Conservation (phyloP, 2,888 invertebrate species). For the Tachystola acroxantha region DNA sequence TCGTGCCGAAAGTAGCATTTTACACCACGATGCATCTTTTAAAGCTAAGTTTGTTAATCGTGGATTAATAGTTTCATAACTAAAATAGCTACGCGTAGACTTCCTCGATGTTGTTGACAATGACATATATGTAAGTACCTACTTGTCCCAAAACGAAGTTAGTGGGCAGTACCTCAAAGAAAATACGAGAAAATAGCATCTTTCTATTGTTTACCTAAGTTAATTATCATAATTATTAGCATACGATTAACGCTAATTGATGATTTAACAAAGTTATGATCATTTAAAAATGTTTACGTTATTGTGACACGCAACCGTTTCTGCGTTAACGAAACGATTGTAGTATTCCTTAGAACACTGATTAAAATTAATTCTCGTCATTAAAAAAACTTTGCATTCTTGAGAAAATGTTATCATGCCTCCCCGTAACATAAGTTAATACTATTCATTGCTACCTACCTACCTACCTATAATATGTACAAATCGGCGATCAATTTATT, state of each 20-base stretch:
- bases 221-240: neutral
- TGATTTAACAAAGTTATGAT: neutral
- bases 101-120: no score
- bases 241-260: constrained; percentile 26
- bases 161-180: no score
- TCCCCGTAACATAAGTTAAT: no score
- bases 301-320: constrained; percentile 11
- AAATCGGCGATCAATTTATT: no score
- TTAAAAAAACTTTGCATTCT: no score
- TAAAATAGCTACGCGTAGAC: no score
- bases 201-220: constrained; percentile 22
- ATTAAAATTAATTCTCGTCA: neutral
- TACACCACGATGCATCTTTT: constrained; percentile 65
- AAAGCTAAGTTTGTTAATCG: constrained; percentile 55
- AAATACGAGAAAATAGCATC: constrained; percentile 31
- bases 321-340: neutral
- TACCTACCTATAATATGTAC: no score
- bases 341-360: no score
- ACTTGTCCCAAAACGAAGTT: no score
- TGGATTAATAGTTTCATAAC: constrained; percentile 39
- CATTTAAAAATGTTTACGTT: constrained; percentile 4
- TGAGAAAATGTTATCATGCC: no score
- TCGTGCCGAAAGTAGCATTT: constrained; percentile 75
- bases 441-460: no score
- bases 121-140: no score